Conservation (phyloP, 2,113 vertebrate species). For the Cathartes aura region DNA sequence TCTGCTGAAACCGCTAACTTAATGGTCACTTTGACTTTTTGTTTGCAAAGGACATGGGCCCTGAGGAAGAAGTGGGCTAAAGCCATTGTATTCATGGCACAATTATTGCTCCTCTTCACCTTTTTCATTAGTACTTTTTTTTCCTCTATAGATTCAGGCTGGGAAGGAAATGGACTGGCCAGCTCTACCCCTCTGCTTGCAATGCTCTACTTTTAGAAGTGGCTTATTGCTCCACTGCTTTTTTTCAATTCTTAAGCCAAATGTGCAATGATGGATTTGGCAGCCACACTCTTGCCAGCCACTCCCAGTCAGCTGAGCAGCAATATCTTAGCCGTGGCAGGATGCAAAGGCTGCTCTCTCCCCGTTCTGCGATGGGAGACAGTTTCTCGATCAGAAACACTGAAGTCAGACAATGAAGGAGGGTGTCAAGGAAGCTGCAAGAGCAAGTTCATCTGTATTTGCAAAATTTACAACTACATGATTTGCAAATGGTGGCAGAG, state of each 20-base stretch:
- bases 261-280: not conserved
- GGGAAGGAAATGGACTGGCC: not conserved
- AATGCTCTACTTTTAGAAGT: not conserved
- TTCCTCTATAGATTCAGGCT: not conserved
- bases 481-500: not conserved
- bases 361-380: not conserved
- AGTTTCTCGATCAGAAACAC: not conserved
- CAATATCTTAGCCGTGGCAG: not conserved
- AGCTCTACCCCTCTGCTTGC: not conserved
- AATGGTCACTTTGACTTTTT: not conserved
- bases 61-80: not conserved
- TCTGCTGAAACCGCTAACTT: not conserved
- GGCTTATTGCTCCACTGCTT: not conserved
- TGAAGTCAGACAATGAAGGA: not conserved
- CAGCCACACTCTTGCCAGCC: not conserved
- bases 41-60: not conserved
- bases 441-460: not conserved
- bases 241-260: not conserved
- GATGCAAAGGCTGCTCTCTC: not conserved
- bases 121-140: not conserved
- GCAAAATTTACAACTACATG: not conserved
- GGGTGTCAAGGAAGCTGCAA: not conserved
- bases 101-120: not conserved
- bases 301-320: conserved; percentile 30
- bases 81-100: not conserved